Percentiles rank a stretch among this genome's conserved stretches.
Evolutionary conservation across 2,113 vertebrate species (phyloP).

Genomic region (Ardeotis arabs): DNA sequence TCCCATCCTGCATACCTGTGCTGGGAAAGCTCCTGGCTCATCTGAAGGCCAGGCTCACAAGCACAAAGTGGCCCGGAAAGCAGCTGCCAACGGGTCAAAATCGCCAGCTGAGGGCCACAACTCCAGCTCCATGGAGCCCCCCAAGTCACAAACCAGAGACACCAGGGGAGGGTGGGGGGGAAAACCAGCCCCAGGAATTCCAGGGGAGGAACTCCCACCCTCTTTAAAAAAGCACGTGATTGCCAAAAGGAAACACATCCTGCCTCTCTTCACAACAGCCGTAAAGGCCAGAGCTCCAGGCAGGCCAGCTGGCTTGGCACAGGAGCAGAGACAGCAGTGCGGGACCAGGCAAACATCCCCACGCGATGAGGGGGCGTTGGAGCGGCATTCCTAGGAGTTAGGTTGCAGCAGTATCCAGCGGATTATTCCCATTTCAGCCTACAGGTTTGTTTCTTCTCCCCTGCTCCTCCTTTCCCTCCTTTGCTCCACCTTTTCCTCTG

Average conservation of each 20-base stretch:
- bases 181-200: background rate
- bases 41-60: background rate
- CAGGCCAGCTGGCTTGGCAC: conserved; percentile 52
- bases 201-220: background rate
- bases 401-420: background rate
- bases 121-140: background rate
- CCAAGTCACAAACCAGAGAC: background rate
- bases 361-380: background rate
- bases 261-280: conserved; percentile 12
- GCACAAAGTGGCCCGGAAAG: background rate
- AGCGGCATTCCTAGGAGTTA: conserved; percentile 43
- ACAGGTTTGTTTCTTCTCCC: conserved; percentile 19
- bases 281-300: conserved; percentile 24
- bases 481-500: conserved; percentile 1
- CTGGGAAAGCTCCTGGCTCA: background rate
- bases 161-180: rapidly evolving
- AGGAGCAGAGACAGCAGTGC: background rate
- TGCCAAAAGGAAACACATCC: conserved; percentile 25
- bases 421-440: conserved; percentile 19
- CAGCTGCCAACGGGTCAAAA: background rate
- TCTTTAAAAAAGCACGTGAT: background rate
- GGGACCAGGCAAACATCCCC: conserved; percentile 44
- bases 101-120: background rate
- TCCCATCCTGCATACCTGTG: rapidly evolving
- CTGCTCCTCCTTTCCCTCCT: conserved; percentile 36